Evolutionary conservation across 2,888 invertebrate genomes (phyloP), one percentile per base, ranked within the genome.

Genomic region (Pasiphila rectangulata): DNA sequence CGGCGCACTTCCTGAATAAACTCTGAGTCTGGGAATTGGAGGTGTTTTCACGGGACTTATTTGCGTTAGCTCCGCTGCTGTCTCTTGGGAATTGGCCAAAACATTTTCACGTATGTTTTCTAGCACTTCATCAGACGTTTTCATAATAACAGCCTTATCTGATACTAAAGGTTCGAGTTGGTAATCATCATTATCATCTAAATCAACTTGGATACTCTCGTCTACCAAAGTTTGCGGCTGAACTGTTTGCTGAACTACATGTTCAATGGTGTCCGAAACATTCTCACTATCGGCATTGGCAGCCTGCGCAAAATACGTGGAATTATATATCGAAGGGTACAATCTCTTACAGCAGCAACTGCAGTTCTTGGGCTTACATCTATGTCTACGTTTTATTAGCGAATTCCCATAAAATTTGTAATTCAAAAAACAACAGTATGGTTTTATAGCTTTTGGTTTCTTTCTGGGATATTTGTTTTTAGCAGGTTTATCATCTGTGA

Each of bases 351-450:
- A 32, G 9, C 32, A 32, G 6, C 32, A 32, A 4, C n/a, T 32
- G 17, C 32, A 32, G 5, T 5, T 17, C 13, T 3, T 15, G n/a
- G 4, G 1, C 3, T 1, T 5, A 6, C 32, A 32, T 32, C 17
- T 32, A 16, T 32, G 32, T 32, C 10, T 19, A 32, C 32, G 32
- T 5, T 9, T n/a, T n/a, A n/a, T 7, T 32, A n/a, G 6, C 17
- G 17, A 9, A 5, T 2, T 2, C n/a, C 17, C n/a, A 32, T 2
- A 16, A 4, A 5, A 5, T 16, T 10, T 17, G 10, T 32, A 32
- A 9, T 17, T 15, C 9, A 16, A 4, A 15, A 23, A 24, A 49
- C 82, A 83, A 52, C 82, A 82, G 46, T 55, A 69, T 9, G 12
- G 3, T 24, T 21, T 27, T n/a, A n/a, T n/a, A 7, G 24, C 10